phyloP scores from a whole-genome alignment of 2,888 invertebrate genomes.

The Holacanthella duospinosa region DNA sequence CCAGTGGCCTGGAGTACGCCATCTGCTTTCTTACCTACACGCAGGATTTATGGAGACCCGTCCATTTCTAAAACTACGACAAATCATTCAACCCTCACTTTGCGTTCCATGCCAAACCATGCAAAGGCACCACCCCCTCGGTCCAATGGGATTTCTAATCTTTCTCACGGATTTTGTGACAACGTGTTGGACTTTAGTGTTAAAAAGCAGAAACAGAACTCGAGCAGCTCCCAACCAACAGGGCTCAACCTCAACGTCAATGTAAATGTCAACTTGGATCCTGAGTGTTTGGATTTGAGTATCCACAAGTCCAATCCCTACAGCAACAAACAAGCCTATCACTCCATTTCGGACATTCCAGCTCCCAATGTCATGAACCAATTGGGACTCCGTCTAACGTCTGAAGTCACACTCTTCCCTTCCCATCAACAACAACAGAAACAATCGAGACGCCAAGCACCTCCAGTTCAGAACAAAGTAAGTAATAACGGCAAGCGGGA shows the following conservation, averaged over 20 bases:
- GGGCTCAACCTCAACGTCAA: background rate
- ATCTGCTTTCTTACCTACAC: slow-evolving; percentile 21
- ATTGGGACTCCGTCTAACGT: slow-evolving; percentile 33
- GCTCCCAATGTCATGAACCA: slow-evolving; percentile 34
- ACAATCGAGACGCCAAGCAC: background rate
- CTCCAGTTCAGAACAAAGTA: slow-evolving; percentile 6
- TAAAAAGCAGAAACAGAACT: slow-evolving; percentile 12
- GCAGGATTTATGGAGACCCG: slow-evolving; percentile 23
- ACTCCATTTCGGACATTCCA: slow-evolving; percentile 26
- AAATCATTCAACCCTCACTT: background rate
- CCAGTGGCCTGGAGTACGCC: slow-evolving; percentile 15
- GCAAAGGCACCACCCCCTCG: background rate
- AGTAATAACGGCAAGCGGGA: slow-evolving; percentile 2
- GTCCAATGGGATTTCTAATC: background rate
- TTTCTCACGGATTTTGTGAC: background rate
- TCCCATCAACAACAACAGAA: slow-evolving; percentile 8
- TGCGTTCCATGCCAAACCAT: background rate
- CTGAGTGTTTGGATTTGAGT: slow-evolving; percentile 28
- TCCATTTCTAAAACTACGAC: background rate
- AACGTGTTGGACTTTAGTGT: slow-evolving; percentile 21
- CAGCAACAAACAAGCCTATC: slow-evolving; percentile 12
- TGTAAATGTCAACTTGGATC: slow-evolving; percentile 10
- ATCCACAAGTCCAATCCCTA: slow-evolving; percentile 7
- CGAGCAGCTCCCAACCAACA: background rate
- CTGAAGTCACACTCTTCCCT: slow-evolving; percentile 36